Evolutionary conservation across 1,140 invertebrate genomes (phyloP).

Genomic region (Drosophila suzukii): DNA sequence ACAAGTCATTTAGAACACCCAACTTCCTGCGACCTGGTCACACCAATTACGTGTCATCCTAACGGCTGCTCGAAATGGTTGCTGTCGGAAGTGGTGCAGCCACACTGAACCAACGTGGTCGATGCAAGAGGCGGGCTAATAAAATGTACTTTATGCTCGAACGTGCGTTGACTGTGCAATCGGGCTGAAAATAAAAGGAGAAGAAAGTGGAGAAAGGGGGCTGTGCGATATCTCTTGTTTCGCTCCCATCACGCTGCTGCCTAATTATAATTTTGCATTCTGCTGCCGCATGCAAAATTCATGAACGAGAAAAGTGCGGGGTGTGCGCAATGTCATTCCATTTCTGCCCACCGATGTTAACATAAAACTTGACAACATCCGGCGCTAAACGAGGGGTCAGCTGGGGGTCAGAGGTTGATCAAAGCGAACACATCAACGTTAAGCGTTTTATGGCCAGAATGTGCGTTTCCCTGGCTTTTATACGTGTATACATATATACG

Average conservation of each 20-base stretch:
- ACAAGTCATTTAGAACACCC: too few species aligned
- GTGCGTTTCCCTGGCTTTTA: conserved; percentile 50
- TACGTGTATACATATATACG: background rate
- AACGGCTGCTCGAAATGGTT: too few species aligned
- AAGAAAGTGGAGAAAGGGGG: background rate
- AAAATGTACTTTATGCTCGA: conserved; percentile 79
- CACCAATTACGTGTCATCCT: conserved; percentile 20
- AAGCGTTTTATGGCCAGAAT: conserved; percentile 76
- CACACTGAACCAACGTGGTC: conserved; percentile 5
- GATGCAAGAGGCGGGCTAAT: conserved; percentile 70
- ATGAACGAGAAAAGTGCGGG: conserved; percentile 26
- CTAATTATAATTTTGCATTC: conserved; percentile 83
- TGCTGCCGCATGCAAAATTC: conserved; percentile 79
- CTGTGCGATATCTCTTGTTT: conserved; percentile 23
- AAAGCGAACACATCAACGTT: conserved; percentile 51
- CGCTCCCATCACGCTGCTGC: conserved; percentile 48
- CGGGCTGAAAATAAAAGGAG: conserved; percentile 4
- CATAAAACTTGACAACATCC: conserved; percentile 77
- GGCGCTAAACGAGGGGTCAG: background rate
- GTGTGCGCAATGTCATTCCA: conserved; percentile 8
- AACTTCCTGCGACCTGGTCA: conserved; percentile 9
- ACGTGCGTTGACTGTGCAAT: conserved; percentile 67
- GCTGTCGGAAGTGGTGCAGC: background rate
- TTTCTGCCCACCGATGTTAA: conserved; percentile 50
- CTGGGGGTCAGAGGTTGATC: conserved; percentile 16